Percentiles rank a stretch among this genome's conserved stretches.
These are phyloP conservation scores for Eubasilissa splendida DNA, from an alignment of 2,888 invertebrate species.

Conservation along the genomic window DNA sequence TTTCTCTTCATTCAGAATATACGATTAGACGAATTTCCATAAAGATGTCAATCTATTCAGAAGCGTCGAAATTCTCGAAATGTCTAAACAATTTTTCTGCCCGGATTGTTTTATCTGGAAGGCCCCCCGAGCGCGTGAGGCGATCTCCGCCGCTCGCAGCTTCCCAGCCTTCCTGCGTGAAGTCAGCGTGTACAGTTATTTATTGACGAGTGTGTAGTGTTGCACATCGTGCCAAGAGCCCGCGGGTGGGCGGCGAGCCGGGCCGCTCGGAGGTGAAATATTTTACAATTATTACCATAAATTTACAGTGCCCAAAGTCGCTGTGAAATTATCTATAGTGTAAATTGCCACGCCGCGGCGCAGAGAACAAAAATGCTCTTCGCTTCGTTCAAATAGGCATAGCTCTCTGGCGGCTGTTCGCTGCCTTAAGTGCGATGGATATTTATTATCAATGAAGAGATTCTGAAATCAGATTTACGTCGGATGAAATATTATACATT, in stretches of 20 bases:
- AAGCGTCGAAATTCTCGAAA: too few relatives aligned
- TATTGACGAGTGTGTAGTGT: conserved; percentile 20
- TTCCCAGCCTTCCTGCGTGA: neutral
- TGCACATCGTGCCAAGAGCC: conserved; percentile 15
- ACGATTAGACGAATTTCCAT: too few relatives aligned
- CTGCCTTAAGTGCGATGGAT: neutral
- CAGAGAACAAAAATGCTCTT: conserved; percentile 14
- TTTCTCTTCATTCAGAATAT: too few relatives aligned
- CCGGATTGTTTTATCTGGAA: too few relatives aligned
- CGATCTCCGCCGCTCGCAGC: too few relatives aligned
- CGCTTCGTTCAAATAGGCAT: neutral
- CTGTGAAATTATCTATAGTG: conserved; percentile 26
- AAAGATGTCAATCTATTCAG: too few relatives aligned
- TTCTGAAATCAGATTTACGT: neutral
- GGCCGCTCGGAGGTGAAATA: conserved; percentile 11
- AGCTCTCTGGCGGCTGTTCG: neutral
- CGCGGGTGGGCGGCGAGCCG: conserved; percentile 21
- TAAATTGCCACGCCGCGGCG: conserved; percentile 27
- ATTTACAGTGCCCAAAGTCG: conserved; percentile 23
- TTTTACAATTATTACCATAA: conserved; percentile 34
- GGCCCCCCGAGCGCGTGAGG: too few relatives aligned
- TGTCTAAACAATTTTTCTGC: too few relatives aligned
- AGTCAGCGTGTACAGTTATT: conserved; percentile 14
- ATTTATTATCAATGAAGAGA: neutral
- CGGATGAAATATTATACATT: neutral